phyloP scores from a whole-genome alignment of 2,113 vertebrate species.

The Gallinago undulata region DNA sequence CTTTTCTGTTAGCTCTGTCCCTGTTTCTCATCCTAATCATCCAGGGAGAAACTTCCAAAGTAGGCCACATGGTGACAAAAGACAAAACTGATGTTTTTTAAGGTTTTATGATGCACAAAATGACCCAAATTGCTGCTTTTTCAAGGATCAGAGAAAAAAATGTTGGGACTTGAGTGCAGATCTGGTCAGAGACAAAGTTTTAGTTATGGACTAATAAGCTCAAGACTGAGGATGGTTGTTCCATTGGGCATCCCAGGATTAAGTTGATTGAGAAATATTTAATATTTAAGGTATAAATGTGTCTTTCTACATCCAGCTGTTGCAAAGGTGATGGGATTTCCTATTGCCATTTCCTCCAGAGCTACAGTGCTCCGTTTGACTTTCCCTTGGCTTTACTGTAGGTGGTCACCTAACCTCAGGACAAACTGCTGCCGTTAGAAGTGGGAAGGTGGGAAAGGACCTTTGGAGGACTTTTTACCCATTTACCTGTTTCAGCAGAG shows the following conservation, averaged over 20 bases:
- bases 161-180: not conserved
- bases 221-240: not conserved
- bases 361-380: not conserved
- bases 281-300: not conserved
- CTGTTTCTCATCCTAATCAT: slow-evolving; percentile 47
- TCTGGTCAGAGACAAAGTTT: not conserved
- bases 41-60: slow-evolving; percentile 34
- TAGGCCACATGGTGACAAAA: slow-evolving; percentile 42
- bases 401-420: not conserved
- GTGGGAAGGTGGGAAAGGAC: not conserved
- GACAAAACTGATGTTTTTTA: not conserved
- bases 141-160: not conserved
- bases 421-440: not conserved
- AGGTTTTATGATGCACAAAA: not conserved
- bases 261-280: not conserved
- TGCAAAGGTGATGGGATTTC: not conserved
- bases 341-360: not conserved
- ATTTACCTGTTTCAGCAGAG: not conserved
- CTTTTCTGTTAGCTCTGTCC: slow-evolving; percentile 38
- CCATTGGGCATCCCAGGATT: not conserved
- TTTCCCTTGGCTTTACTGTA: not conserved
- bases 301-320: not conserved
- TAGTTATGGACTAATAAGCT: not conserved
- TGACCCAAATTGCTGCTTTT: not conserved
- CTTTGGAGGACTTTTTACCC: not conserved